Evolutionary conservation across 2,888 invertebrate genomes (phyloP).

Genomic region (Pseudolycoriella hygida): DNA sequence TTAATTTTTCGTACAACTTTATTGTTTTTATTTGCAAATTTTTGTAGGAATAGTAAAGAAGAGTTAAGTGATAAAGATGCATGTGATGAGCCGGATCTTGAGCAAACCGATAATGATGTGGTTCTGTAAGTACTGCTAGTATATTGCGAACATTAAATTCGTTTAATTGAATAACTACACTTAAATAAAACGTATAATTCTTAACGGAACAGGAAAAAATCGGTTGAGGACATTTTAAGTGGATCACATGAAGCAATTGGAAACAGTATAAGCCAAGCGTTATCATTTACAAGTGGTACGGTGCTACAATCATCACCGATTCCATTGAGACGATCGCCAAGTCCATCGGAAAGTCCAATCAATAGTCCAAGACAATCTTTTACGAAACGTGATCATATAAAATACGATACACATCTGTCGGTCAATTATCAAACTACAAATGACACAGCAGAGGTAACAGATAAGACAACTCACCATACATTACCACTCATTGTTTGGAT

Average conservation of each 20-base stretch:
- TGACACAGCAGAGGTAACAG: neutral
- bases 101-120: too few relatives aligned
- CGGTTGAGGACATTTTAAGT: constrained; percentile 44
- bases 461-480: neutral
- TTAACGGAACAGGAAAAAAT: constrained; percentile 46
- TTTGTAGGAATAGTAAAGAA: too few relatives aligned
- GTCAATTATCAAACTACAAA: neutral
- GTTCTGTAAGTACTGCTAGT: too few relatives aligned
- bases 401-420: constrained; percentile 10
- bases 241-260: constrained; percentile 48
- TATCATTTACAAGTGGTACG: constrained; percentile 36
- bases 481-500: neutral
- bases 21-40: neutral
- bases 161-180: too few relatives aligned
- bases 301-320: constrained; percentile 32
- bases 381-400: constrained; percentile 5
- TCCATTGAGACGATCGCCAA: constrained; percentile 16
- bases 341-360: constrained; percentile 9
- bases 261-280: constrained; percentile 42
- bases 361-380: constrained; percentile 23
- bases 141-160: too few relatives aligned
- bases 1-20: neutral
- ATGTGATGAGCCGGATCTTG: too few relatives aligned
- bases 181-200: too few relatives aligned
- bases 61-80: too few relatives aligned